Evolutionary conservation across 2,797 vertebrate species (phyloP).

Genomic region (Adrianichthys oophorus): DNA sequence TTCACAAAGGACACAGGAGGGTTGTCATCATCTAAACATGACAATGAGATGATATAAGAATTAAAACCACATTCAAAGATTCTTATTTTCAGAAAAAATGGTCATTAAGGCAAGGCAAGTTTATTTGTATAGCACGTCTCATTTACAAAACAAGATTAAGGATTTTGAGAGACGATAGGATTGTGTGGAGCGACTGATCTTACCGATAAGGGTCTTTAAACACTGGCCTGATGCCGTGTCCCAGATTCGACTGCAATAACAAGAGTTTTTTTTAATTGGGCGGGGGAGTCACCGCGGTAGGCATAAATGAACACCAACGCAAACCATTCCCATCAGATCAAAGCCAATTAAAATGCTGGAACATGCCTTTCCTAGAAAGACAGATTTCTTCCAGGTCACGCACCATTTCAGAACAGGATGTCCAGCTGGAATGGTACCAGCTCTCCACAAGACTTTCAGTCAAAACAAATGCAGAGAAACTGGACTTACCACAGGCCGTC

Average conservation of each 20-base stretch:
- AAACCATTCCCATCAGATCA: not conserved
- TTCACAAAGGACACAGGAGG: constrained; percentile 98
- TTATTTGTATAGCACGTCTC: too few species aligned
- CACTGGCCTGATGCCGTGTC: constrained; percentile 98
- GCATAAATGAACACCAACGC: not conserved
- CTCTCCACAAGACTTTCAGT: not conserved
- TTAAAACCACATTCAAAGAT: not conserved
- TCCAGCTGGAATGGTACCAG: not conserved
- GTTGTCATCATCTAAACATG: constrained; percentile 90
- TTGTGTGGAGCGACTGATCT: constrained; percentile 41
- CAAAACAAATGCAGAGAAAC: not conserved
- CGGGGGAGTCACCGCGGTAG: not conserved
- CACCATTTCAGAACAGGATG: not conserved
- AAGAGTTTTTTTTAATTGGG: not conserved
- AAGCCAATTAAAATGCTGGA: too few species aligned
- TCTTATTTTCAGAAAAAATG: not conserved
- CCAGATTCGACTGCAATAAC: constrained; percentile 90
- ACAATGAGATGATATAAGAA: too few species aligned
- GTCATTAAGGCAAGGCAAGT: too few species aligned
- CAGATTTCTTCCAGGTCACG: not conserved
- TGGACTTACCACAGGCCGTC: constrained; percentile 91
- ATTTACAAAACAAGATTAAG: too few species aligned
- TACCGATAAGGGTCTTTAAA: constrained; percentile 98
- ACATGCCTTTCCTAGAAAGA: not conserved
- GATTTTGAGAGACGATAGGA: not conserved